Percentiles rank a stretch among this genome's conserved stretches.
These are phyloP conservation scores for Manis javanica DNA, from an alignment of 2,797 vertebrate species.

Conservation along the genomic window DNA sequence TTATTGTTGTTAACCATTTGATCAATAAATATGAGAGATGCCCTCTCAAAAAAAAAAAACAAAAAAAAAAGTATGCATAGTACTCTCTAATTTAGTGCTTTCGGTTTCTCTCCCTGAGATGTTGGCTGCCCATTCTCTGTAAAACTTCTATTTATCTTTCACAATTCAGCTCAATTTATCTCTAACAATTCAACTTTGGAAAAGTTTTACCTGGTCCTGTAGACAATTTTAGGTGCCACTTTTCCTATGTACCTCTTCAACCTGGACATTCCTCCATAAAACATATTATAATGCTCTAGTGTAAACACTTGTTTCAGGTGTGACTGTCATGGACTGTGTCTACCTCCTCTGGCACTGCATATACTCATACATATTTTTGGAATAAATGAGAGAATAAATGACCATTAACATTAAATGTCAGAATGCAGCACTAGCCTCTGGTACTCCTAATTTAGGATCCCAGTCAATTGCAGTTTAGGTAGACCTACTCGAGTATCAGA, in stretches of 20 bases:
- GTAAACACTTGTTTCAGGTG: neutral
- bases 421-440: neutral
- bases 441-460: neutral
- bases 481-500: neutral
- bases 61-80: neutral
- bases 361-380: neutral
- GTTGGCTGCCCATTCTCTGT: neutral
- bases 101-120: neutral
- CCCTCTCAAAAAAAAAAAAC: no score
- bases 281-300: neutral
- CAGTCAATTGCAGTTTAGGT: neutral
- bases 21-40: no score
- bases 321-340: neutral
- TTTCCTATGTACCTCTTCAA: neutral
- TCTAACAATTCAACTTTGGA: neutral
- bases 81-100: neutral
- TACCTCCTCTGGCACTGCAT: neutral
- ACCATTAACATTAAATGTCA: neutral
- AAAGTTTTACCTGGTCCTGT: neutral
- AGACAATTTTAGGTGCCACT: neutral
- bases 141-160: conserved; percentile 1
- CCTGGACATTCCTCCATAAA: neutral
- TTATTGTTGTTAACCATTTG: no score
- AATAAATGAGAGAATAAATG: neutral
- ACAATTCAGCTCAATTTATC: neutral